Percentiles rank a stretch among this genome's conserved stretches.
Conservation (phyloP, 2,888 invertebrate species). For the Chymomyza amoena region DNA sequence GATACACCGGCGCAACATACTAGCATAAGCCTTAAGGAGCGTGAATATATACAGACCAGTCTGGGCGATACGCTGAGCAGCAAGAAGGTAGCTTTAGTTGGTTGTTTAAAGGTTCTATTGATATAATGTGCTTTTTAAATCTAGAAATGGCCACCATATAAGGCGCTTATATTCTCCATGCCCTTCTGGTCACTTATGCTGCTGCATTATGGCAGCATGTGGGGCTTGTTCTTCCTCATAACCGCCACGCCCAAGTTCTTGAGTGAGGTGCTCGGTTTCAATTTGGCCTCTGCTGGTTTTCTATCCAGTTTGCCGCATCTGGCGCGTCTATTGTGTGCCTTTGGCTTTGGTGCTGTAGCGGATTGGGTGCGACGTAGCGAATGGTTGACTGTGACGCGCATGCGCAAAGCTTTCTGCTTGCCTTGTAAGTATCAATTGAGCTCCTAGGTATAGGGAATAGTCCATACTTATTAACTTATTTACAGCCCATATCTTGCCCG, state of each 20-base stretch:
- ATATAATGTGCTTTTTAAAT: constrained; percentile 17
- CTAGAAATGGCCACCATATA: constrained; percentile 84
- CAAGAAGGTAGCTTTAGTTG: constrained; percentile 79
- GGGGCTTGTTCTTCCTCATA: constrained; percentile 87
- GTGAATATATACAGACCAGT: constrained; percentile 82
- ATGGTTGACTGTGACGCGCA: constrained; percentile 80
- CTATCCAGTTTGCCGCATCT: constrained; percentile 86
- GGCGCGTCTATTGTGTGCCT: constrained; percentile 84
- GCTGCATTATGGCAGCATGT: constrained; percentile 87
- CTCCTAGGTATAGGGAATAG: too few relatives aligned
- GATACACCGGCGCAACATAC: constrained; percentile 84
- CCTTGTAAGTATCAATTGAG: constrained; percentile 80
- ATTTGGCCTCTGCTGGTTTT: constrained; percentile 85
- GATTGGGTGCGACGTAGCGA: constrained; percentile 81
- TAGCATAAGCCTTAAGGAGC: constrained; percentile 82
- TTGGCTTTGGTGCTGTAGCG: constrained; percentile 85
- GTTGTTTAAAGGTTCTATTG: neutral
- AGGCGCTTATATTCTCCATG: constrained; percentile 81
- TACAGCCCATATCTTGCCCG: constrained; percentile 81
- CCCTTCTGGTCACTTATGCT: constrained; percentile 85
- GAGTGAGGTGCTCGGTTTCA: constrained; percentile 85
- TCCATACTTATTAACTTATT: neutral
- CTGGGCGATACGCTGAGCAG: constrained; percentile 81
- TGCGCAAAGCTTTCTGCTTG: constrained; percentile 84
- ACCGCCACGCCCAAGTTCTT: constrained; percentile 88